A percentile compares a stretch with the other conserved stretches of the same genome.
Conservation (phyloP, 30 jellyfish, hydroid and myxozoan species). For the Aurelia aurita region DNA sequence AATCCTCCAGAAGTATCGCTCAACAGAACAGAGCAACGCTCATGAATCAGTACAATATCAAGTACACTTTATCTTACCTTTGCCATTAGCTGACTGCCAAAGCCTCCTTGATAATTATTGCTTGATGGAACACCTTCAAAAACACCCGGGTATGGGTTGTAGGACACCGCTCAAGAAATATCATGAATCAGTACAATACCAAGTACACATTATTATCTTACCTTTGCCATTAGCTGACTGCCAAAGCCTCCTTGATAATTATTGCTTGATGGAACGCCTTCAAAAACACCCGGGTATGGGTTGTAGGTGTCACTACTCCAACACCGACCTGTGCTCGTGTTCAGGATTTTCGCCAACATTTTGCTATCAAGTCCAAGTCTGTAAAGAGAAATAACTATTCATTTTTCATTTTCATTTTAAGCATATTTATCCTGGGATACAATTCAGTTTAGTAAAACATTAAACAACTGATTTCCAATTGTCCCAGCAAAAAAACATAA, state of each 20-base stretch:
- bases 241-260: constrained; percentile 99
- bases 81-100: constrained; percentile 98
- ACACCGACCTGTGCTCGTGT: constrained; percentile 97
- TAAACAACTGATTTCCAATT: too few species aligned
- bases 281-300: constrained; percentile 99
- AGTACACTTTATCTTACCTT: constrained; percentile 10
- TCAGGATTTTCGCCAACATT: constrained; percentile 91
- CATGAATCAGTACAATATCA: too few species aligned
- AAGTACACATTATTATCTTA: too few species aligned
- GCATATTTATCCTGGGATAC: too few species aligned
- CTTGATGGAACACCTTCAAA: constrained; percentile 98
- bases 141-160: constrained; percentile 99
- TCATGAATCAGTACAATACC: too few species aligned
- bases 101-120: constrained; percentile 97
- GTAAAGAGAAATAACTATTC: neutral
- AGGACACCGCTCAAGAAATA: too few species aligned
- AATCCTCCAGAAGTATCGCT: too few species aligned
- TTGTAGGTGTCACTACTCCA: constrained; percentile 98
- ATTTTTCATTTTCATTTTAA: too few species aligned
- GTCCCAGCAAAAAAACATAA: too few species aligned
- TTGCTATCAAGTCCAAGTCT: constrained; percentile 97
- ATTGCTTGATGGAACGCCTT: constrained; percentile 98
- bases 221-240: constrained; percentile 98
- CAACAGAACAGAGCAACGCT: too few species aligned
- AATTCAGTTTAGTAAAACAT: too few species aligned